phyloP scores from a whole-genome alignment of 2,113 vertebrate genomes.

The Puma concolor region DNA sequence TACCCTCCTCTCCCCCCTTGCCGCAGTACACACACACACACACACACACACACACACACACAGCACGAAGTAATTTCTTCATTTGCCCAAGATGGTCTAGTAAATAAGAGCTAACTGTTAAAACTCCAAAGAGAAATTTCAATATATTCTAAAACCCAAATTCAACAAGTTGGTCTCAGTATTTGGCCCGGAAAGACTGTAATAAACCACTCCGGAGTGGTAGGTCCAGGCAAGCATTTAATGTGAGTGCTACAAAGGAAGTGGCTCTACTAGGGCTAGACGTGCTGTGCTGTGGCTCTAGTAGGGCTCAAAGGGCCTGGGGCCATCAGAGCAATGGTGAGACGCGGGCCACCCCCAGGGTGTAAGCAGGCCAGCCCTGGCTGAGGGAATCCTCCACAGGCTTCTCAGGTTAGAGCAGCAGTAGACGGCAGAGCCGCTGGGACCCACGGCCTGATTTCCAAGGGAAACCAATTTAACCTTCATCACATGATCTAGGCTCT shows the following conservation, averaged over 20 bases:
- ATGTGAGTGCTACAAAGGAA: not conserved
- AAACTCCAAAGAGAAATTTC: not conserved
- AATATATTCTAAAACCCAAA: conserved; percentile 33
- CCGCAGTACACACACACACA: not conserved
- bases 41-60: not conserved
- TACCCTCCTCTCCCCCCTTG: fast-evolving
- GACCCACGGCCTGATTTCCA: not conserved
- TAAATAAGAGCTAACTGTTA: not conserved
- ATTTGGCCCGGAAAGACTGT: not conserved
- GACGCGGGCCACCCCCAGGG: no score
- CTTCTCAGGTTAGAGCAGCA: not conserved
- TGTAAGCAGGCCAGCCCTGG: not conserved
- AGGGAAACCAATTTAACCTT: not conserved
- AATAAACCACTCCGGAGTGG: not conserved
- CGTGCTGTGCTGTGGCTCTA: not conserved
- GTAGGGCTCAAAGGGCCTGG: not conserved
- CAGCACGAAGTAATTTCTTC: not conserved
- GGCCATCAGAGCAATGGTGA: not conserved
- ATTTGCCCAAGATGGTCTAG: not conserved
- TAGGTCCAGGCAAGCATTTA: not conserved
- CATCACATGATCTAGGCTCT: not conserved
- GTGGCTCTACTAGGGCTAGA: not conserved
- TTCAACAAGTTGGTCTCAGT: not conserved
- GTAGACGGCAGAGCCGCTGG: fast-evolving
- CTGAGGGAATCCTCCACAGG: not conserved